Base-by-base conservation (phyloP, 2,113 vertebrate genomes). In the Clupea harengus region DNA sequence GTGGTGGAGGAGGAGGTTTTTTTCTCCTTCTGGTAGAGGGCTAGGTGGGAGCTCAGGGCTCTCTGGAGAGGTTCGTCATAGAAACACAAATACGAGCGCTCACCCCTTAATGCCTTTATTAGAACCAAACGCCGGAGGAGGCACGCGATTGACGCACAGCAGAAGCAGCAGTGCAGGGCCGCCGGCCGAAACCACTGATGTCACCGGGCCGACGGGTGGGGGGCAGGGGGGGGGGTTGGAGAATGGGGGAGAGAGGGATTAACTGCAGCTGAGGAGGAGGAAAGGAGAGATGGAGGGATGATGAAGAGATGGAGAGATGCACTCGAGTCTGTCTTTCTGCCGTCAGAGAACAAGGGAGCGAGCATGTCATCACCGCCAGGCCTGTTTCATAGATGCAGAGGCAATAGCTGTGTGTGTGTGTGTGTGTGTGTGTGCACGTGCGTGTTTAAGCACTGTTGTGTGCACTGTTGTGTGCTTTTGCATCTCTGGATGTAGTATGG, bases 201-300 rank as follows among this genome's bases (percentile, higher is more conserved):
- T 75, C 67, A 75, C 25, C 25, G 67, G 67, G 82, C 84, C 64
- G 52, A 75, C 88, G 64, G 18, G 2, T 5, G 44, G 39, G 60
- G 39, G 18, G 4, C 13, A 6, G 32, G 15, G 22, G 18, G 5
- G 25, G 22, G 9, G 32, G 13, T 25, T 7, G 81, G 22, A 78
- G 72, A 78, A 47, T 18, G 44, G 82, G 45, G 3, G 75, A 22
- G 10, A 3, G 45, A 45, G 50, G 25, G 86, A 22, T 64, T 25
- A 46, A 82, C 81, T 84, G 93, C 92, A 93, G 60, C 92, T 92
- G 90, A 92, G 91, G 89, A 88, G 90, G 86, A 91, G 89, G 90
- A 88, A 89, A 89, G 75, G 32, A 60, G 6, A 28, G 75, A 64
- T 60, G 75, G 25, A 64, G 78, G 78, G 49, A 54, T 54, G 75